Evolutionary conservation across 2,113 vertebrate species (phyloP).

Genomic region (Lathamus discolor): DNA sequence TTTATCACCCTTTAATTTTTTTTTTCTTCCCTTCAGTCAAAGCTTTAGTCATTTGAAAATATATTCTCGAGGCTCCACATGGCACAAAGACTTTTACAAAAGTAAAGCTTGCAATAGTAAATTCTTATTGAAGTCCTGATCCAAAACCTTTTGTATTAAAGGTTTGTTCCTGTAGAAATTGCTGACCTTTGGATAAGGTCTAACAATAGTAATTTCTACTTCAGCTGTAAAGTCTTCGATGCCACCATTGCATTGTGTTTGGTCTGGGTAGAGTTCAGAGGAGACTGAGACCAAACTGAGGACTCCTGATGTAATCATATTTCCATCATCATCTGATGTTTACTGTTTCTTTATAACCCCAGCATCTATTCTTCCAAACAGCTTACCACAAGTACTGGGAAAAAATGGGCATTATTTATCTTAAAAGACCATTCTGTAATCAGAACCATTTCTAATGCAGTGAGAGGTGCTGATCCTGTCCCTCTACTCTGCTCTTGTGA

Average conservation of each 20-base stretch:
- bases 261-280: neutral
- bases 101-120: neutral
- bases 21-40: neutral
- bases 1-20: neutral
- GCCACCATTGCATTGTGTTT: neutral
- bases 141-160: neutral
- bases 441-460: neutral
- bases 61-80: rapidly evolving
- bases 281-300: neutral
- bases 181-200: neutral
- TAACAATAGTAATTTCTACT: neutral
- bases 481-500: too few relatives aligned
- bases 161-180: neutral
- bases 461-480: neutral
- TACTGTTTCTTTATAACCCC: neutral
- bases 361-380: neutral
- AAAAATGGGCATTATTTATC: constrained; percentile 13
- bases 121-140: neutral
- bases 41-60: neutral
- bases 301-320: neutral
- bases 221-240: neutral
- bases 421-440: constrained; percentile 29
- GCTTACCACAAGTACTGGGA: neutral
- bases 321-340: neutral
- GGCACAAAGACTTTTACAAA: neutral